These are phyloP conservation scores for Ormyrus labotus DNA, from an alignment of 2,888 invertebrate species.

Conservation along the genomic window DNA sequence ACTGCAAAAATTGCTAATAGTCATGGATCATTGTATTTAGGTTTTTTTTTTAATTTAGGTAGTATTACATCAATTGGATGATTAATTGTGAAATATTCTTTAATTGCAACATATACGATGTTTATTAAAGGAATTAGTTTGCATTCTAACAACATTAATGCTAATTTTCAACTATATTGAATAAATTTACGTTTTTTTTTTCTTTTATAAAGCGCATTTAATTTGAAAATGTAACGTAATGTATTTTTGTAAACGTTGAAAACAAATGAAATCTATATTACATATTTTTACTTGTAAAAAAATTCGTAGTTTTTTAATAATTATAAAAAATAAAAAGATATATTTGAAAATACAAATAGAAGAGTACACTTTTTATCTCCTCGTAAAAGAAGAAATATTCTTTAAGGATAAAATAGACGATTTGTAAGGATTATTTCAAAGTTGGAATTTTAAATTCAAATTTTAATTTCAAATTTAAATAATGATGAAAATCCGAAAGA, in stretches of 20 bases:
- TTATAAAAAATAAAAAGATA: slow-evolving; percentile 1
- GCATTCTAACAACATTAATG: slow-evolving; percentile 5
- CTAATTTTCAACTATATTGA: slow-evolving; percentile 13
- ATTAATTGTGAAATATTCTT: not conserved
- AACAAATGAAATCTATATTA: not conserved
- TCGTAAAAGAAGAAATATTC: too few relatives aligned
- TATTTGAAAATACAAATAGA: not conserved
- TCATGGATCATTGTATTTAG: slow-evolving; percentile 31
- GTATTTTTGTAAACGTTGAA: slow-evolving; percentile 29
- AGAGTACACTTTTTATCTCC: too few relatives aligned
- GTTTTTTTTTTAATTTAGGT: slow-evolving; percentile 21
- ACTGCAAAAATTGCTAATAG: slow-evolving; percentile 40
- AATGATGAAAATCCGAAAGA: too few relatives aligned
- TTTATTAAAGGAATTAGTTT: slow-evolving; percentile 19
- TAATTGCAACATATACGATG: too few relatives aligned
- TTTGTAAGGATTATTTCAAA: too few relatives aligned
- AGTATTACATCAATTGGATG: slow-evolving; percentile 15
- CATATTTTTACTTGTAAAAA: not conserved
- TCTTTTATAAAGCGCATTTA: slow-evolving; percentile 36
- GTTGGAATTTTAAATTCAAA: too few relatives aligned
- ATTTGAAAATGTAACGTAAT: slow-evolving; percentile 20
- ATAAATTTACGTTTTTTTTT: not conserved
- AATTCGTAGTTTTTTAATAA: slow-evolving; percentile 31
- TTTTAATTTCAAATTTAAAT: too few relatives aligned
- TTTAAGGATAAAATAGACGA: too few relatives aligned